Base-by-base conservation (phyloP, 1,140 invertebrate species). In the Sycophila sp. region DNA sequence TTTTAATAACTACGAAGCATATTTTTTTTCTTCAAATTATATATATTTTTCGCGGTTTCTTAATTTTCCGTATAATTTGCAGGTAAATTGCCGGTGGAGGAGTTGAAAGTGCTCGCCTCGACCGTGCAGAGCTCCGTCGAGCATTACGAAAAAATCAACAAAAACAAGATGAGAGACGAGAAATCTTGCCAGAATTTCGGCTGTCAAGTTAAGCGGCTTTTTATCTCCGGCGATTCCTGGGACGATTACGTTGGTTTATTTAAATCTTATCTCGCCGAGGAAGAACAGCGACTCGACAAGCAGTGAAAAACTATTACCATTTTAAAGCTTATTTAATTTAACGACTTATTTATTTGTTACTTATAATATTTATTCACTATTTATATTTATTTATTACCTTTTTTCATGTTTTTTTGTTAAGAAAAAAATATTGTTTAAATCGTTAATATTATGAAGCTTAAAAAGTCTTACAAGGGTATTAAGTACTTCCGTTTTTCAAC, bases 191-290 rank as follows among this genome's bases (percentile, higher is more conserved):
- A 70, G 13, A 73, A 71, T 7, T 2, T 75, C 22, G 67, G 24
- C 6, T 83, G 81, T 71, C 74, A 75, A 22, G 19, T 78, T 6
- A 51, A 30, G 30, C 75, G 72, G 15, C 65, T 62, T 6, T 49
- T 78, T 0, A 45, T 80, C 8, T 32, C 32, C 8, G 56, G 72
- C 2, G 75, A 81, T 17, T 63, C 77, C 17, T 81, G 78, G 81
- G 53, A 58, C 2, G 75, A 79, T 67, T 82, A 81, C 17, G 19
- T 66, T 22, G 63, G 69, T 32, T 51, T 83, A 22, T 77, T 83
- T 59, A 80, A 76, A 26, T 78, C 56, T 56, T 83, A 82, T 34
- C 40, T 76, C 4, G 36, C 68, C 6, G 81, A 83, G 59, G 82
- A 83, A 51, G 10, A 69, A 32, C 34, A 55, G 13, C 40, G 11